Base-by-base conservation (phyloP, 2,888 invertebrate species). In the Acleris emargana region DNA sequence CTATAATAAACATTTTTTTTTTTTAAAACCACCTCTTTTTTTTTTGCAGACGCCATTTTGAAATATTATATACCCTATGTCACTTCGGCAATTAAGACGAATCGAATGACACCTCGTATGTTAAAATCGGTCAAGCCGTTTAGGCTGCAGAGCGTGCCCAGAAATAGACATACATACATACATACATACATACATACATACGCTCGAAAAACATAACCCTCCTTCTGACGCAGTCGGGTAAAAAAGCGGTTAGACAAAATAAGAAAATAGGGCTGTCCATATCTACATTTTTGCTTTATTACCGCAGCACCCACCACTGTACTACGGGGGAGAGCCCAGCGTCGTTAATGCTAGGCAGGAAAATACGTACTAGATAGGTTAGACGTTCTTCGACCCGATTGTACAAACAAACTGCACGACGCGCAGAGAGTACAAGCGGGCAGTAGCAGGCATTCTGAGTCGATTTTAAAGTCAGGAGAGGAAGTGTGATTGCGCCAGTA, bases 101-200 rank as follows among this genome's bases (percentile, higher is more conserved):
- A n/a, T n/a, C n/a, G n/a, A n/a, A n/a, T n/a, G n/a, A n/a, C n/a
- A n/a, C n/a, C n/a, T n/a, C n/a, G n/a, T n/a, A n/a, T n/a, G n/a
- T n/a, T n/a, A n/a, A n/a, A n/a, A n/a, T n/a, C n/a, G n/a, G n/a
- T n/a, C n/a, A n/a, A n/a, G 5, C 13, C 9, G 1, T 69, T 67
- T 18, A 17, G 66, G 5, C 17, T n/a, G 0, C 32, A 18, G 1
- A 55, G 64, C 22, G 55, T 57, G 0, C 25, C 67, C 3, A 45
- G 53, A 28, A 64, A 69, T 17, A 47, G 53, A 13, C 64, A 59
- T 17, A 53, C 63, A 9, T 50, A 67, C 28, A 61, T 64, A 2
- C 67, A 68, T 38, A 67, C 67, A 22, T 60, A 67, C n/a, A 28
- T 61, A 1, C 67, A 64, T 9, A 67, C 67, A 32, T 64, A 64